A percentile compares a stretch with the other conserved stretches of the same genome.
phyloP scores from a whole-genome alignment of 2,888 invertebrate species.

The Colletes collaris region DNA sequence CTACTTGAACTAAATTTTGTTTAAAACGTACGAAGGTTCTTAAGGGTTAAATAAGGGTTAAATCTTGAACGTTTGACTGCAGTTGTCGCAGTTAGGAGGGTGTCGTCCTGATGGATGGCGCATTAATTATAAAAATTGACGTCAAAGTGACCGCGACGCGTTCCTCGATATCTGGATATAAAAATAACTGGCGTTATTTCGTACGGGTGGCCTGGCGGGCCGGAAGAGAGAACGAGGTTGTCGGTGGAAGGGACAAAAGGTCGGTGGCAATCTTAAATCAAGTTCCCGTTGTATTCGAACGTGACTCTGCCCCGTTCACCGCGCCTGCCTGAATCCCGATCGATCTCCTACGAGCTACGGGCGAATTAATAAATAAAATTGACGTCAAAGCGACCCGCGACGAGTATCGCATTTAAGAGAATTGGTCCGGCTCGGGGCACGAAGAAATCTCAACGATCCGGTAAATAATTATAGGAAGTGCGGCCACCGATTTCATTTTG shows the following conservation, averaged over 20 bases:
- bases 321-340: conserved; percentile 10
- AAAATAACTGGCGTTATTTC: conserved; percentile 69
- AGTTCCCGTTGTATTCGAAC: conserved; percentile 7
- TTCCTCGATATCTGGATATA: conserved; percentile 41
- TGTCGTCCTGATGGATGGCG: conserved; percentile 34
- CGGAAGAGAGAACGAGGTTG: conserved; percentile 29
- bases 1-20: too few species aligned
- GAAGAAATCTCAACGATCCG: too few species aligned
- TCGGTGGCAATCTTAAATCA: conserved; percentile 26
- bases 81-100: background rate
- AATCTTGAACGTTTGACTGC: too few species aligned
- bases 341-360: conserved; percentile 11
- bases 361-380: conserved; percentile 62
- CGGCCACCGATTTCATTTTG: too few species aligned
- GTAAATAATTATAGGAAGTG: too few species aligned
- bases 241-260: conserved; percentile 31
- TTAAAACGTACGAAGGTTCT: too few species aligned
- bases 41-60: too few species aligned
- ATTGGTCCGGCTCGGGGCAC: too few species aligned
- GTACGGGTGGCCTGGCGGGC: conserved; percentile 17
- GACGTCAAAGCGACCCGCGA: conserved; percentile 50
- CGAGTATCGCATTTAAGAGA: background rate
- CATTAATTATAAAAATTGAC: conserved; percentile 69
- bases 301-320: background rate
- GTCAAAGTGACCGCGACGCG: conserved; percentile 50